Evolutionary conservation across 2,113 vertebrate species (phyloP), one percentile per base, ranked within the genome.

Genomic region (Coregonus clupeaformis): DNA sequence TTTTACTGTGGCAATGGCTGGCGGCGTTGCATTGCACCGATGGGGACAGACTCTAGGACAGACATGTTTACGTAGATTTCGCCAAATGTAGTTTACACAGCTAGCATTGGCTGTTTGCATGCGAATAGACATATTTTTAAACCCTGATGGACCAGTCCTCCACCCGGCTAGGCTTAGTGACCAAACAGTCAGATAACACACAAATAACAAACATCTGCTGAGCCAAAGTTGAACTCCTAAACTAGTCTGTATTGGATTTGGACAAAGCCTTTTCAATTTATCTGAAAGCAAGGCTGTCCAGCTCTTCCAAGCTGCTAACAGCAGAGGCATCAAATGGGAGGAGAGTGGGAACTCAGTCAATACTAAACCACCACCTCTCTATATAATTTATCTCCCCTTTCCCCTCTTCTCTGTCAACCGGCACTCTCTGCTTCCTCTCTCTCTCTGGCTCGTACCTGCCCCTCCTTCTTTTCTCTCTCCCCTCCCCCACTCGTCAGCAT

Each of bases 401-500:
- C 29, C 30, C 32, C 5, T 68, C 42, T 49, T 42, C 65, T 36
- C 20, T 65, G 69, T 18, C 27, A 20, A 64, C 32, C 27, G 5
- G 1, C 13, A 66, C 13, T 52, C 2, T 30, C 45, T 55, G n/a
- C n/a, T n/a, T n/a, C n/a, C n/a, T n/a, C n/a, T n/a, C n/a, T n/a
- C n/a, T 45, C 49, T 7, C 2, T 55, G 16, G 11, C 49, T 18
- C 9, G 11, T 55, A 60, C 62, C 57, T 57, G 69, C 72, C 68
- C 69, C 55, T 63, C 49, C 30, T 62, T 66, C 63, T 81, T 79
- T 27, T 12, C 72, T 76, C 77, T 80, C n/a, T n/a, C n/a, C 47
- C 75, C 73, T 82, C 74, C 85, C 84, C 82, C 80, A 77, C 81
- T 79, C 89, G 80, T 76, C 75, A 64, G 70, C 71, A 69, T 24